Evolutionary conservation across 2,113 vertebrate species (phyloP).

Genomic region (Puntigrus tetrazona): DNA sequence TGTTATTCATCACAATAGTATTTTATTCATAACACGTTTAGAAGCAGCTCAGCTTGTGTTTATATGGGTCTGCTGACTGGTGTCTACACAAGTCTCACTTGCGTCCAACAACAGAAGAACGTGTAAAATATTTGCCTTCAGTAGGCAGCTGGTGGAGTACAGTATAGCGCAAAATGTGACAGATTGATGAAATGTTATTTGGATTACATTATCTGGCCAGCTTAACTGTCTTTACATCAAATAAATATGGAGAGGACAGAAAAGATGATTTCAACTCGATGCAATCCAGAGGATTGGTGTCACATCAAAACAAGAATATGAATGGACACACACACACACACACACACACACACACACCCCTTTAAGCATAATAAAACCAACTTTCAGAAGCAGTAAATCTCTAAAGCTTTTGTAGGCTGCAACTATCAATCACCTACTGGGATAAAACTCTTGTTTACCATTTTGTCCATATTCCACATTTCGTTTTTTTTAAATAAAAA

Average conservation of each 20-base stretch:
- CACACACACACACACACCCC: not conserved
- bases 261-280: constrained; percentile 39
- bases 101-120: not conserved
- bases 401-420: not conserved
- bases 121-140: constrained; percentile 18
- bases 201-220: constrained; percentile 43
- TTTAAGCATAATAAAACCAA: constrained; percentile 1
- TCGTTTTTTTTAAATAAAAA: not conserved
- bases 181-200: constrained; percentile 47
- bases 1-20: not conserved
- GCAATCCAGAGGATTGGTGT: constrained; percentile 35
- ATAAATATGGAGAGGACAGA: constrained; percentile 42
- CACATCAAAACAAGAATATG: constrained; percentile 29
- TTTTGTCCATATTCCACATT: not conserved
- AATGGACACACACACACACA: not conserved
- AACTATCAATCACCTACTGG: constrained; percentile 8
- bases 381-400: not conserved
- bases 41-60: constrained; percentile 12
- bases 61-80: not conserved
- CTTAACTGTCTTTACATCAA: constrained; percentile 43
- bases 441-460: not conserved
- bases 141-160: constrained; percentile 33
- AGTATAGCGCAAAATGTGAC: constrained; percentile 31
- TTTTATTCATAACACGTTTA: not conserved
- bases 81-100: constrained; percentile 1